phyloP scores from a whole-genome alignment of 30 jellyfish, hydroid and myxozoan species.

The Turritopsis rubra region DNA sequence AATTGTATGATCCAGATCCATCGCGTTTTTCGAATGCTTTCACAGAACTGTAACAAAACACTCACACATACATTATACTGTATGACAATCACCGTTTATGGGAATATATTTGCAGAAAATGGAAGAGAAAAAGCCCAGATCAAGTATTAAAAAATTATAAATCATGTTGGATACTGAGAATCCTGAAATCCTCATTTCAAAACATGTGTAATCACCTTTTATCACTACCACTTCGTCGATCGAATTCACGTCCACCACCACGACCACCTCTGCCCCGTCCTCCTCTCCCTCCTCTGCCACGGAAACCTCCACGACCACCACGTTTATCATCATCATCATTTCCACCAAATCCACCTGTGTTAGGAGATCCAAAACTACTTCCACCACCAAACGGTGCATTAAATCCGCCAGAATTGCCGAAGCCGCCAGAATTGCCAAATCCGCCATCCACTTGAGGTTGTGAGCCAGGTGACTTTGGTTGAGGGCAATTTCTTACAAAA shows the following conservation, averaged over 20 bases:
- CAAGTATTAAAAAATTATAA: too few species aligned
- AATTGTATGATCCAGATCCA: conserved; percentile 87
- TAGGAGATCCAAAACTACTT: conserved; percentile 14
- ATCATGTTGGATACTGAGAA: too few species aligned
- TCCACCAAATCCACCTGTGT: conserved; percentile 38
- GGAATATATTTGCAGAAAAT: too few species aligned
- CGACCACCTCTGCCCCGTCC: conserved; percentile 91
- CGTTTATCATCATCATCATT: conserved; percentile 34
- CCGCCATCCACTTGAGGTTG: not conserved
- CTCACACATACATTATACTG: too few species aligned
- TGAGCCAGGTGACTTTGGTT: conserved; percentile 22
- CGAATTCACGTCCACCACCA: conserved; percentile 94
- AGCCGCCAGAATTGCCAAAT: conserved; percentile 6
- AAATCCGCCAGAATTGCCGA: conserved; percentile 29
- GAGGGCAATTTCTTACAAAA: conserved; percentile 22
- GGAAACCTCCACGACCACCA: conserved; percentile 74
- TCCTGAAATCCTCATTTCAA: too few species aligned
- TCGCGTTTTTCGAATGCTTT: conserved; percentile 88
- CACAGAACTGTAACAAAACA: conserved; percentile 59
- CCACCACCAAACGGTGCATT: conserved; percentile 35
- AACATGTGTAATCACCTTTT: too few species aligned
- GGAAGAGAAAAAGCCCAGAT: too few species aligned
- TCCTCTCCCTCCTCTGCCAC: conserved; percentile 47
- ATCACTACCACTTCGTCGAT: conserved; percentile 95
- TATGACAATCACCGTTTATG: too few species aligned